Base-by-base conservation (phyloP, 1,140 invertebrate genomes). In the Anastrepha ludens region DNA sequence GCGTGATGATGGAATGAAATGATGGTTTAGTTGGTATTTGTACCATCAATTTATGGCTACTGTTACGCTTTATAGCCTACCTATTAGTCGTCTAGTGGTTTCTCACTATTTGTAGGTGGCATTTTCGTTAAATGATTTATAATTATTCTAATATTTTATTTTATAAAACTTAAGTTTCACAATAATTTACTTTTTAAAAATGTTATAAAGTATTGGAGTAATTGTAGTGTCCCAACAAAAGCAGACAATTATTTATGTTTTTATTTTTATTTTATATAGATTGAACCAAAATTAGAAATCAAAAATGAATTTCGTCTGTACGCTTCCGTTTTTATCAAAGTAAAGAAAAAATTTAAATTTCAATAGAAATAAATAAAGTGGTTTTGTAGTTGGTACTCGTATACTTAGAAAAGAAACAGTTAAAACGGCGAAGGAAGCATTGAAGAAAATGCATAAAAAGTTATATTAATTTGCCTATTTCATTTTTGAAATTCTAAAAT, bases 1-100 rank as follows among this genome's bases (percentile, higher is more conserved):
- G 74, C 74, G 44, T 20, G 74, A 20, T 81, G 74, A 81, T 81
- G 74, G 74, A 81, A 81, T 81, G 74, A 81, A 81, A 81, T 81
- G 74, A 81, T 81, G 74, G 47, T 81, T 81, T 8, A 11, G 15
- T 81, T 81, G 44, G 44, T 81, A 29, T 55, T 55, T 44, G 9
- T 15, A 81, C 74, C 74, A 81, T 81, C 74, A 81, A 44, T 81
- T 81, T 81, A 81, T 81, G 44, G 50, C 74, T 81, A 81, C 74
- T 47, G n/a, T 55, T 81, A 81, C 74, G 74, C 74, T 81, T 81
- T n/a, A 29, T 29, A 20, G 74, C 74, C 74, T 81, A 81, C 67
- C 67, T 74, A 81, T 81, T 55, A 55, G 17, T 81, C 47, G 47
- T 55, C 47, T 81, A 81, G 74, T 17, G 74, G 17, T 81, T 81